Evolutionary conservation across 2,797 vertebrate species (phyloP).

Genomic region (Lithobates pipiens): DNA sequence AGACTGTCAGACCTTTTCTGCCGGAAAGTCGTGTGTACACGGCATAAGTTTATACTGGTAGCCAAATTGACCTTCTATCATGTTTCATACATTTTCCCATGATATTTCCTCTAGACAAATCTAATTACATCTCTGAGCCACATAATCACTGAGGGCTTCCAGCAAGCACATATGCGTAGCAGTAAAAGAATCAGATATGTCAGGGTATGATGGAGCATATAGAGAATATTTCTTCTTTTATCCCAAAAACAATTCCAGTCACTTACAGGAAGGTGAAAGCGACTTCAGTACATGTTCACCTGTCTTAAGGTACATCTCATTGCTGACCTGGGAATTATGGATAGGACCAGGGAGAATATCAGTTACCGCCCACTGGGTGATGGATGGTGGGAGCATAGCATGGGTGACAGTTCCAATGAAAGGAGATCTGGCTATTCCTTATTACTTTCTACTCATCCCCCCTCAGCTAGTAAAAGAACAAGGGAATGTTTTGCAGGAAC

Average conservation of each 20-base stretch:
- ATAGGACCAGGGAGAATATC: background rate
- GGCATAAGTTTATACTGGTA: too few species aligned
- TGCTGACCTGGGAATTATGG: background rate
- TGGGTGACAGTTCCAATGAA: background rate
- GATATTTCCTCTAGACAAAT: background rate
- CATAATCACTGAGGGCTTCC: too few species aligned
- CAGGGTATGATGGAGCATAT: background rate
- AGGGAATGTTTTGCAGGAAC: background rate
- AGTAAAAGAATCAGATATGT: background rate
- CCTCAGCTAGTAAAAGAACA: background rate
- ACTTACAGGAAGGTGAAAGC: background rate
- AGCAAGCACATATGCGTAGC: too few species aligned
- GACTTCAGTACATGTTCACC: background rate
- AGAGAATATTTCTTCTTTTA: background rate
- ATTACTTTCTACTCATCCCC: background rate
- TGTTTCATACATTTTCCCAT: background rate
- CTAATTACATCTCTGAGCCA: background rate
- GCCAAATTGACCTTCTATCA: too few species aligned
- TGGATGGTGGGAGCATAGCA: background rate
- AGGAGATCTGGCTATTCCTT: background rate
- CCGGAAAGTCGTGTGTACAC: too few species aligned
- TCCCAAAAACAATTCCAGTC: background rate
- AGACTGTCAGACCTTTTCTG: too few species aligned
- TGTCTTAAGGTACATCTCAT: background rate
- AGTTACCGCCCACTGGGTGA: conserved; percentile 16